Evolutionary conservation across 2,113 vertebrate species (phyloP), one percentile per base, ranked within the genome.

Genomic region (Burhinus oedicnemus): DNA sequence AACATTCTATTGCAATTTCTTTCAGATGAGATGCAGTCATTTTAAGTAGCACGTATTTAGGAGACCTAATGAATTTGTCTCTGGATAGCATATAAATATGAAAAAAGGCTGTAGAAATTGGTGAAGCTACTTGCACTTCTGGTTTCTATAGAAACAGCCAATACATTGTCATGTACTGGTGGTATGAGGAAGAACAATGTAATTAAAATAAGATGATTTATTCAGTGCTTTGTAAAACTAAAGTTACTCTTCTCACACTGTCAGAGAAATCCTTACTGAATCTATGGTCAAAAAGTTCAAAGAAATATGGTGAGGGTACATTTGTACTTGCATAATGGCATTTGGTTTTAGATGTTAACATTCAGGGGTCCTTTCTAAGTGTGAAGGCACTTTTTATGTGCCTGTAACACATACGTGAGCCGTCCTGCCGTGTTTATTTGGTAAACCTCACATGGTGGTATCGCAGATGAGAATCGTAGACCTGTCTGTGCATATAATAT

Each of bases 61-160:
- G 87, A 94, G 83, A 65, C 32, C 92, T 98, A 97, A 98, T 98
- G 96, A 97, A 97, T 97, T 96, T 93, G 79, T 82, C 95, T 97
- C 95, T 95, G 72, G 93, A 83, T 93, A 93, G 93, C 96, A 95
- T 91, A 94, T 94, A 87, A 95, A 97, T 96, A 95, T 90, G 95
- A 97, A 94, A 96, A 96, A 96, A 96, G 95, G 64, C 55, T 27
- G 83, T 49, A 86, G 83, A 91, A 97, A 94, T 77, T 95, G 77
- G 83, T 76, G 81, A 92, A 95, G 95, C 93, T 47, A 62, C 84
- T 87, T 76, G 84, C 91, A 81, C 92, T 96, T 94, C 62, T 94
- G 95, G 98, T 98, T 98, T 98, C 98, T 97, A 98, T 98, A 96
- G 98, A 97, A 98, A 98, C 98, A 87, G 30, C 94, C 49, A 76